A percentile compares a stretch with the other conserved stretches of the same genome.
Conservation (phyloP, 2,888 invertebrate species). For the Chromoteleia sp. region DNA sequence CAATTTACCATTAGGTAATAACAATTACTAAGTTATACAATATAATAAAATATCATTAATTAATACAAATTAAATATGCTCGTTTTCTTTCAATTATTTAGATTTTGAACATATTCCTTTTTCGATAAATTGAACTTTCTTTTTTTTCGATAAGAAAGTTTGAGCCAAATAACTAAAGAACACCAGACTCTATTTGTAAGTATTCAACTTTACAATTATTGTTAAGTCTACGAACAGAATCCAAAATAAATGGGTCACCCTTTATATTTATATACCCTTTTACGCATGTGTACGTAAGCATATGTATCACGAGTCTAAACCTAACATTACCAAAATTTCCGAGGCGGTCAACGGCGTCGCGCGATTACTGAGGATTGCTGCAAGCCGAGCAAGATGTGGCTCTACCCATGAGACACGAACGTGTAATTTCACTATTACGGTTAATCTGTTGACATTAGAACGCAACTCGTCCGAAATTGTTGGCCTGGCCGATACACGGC, state of each 20-base stretch:
- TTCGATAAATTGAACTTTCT: too few relatives aligned
- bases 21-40: too few relatives aligned
- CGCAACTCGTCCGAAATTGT: constrained; percentile 77
- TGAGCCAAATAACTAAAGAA: too few relatives aligned
- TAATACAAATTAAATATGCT: too few relatives aligned
- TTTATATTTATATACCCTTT: constrained; percentile 23
- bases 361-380: constrained; percentile 79
- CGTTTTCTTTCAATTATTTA: too few relatives aligned
- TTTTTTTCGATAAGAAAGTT: too few relatives aligned
- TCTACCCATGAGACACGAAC: constrained; percentile 78
- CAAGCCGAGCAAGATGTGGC: constrained; percentile 75
- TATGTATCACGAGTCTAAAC: constrained; percentile 77
- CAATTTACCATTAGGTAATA: too few relatives aligned
- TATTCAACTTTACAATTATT: neutral
- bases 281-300: constrained; percentile 34
- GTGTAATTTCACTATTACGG: constrained; percentile 84
- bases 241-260: constrained; percentile 31
- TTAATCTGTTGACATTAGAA: constrained; percentile 85
- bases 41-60: too few relatives aligned
- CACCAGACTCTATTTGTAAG: too few relatives aligned
- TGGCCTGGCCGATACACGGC: constrained; percentile 71
- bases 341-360: constrained; percentile 60
- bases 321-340: constrained; percentile 83
- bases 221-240: neutral
- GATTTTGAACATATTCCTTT: too few relatives aligned